These are phyloP conservation scores for Amphimallon solstitiale DNA, from an alignment of 2,888 invertebrate species.

Conservation along the genomic window DNA sequence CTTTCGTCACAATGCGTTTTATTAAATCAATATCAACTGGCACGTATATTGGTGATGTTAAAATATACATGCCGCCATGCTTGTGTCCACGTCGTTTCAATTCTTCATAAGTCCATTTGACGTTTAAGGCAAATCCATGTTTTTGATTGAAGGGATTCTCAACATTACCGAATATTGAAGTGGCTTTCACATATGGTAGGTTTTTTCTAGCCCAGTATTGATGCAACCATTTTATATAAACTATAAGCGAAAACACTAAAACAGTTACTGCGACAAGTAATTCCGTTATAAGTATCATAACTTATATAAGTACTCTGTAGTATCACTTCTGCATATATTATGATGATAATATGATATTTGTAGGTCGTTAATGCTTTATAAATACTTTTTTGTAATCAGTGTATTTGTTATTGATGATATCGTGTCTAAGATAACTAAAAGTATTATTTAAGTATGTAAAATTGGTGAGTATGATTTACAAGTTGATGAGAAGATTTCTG, in stretches of 20 bases:
- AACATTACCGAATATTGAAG: constrained; percentile 28
- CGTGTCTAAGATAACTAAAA: too few species aligned
- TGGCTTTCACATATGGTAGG: constrained; percentile 18
- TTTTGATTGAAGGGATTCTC: constrained; percentile 9
- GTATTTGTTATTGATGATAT: too few species aligned
- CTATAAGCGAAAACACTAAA: neutral
- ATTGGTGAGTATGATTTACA: too few species aligned
- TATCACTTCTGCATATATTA: too few species aligned
- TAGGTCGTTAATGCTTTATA: too few species aligned
- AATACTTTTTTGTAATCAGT: too few species aligned
- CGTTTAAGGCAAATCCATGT: neutral
- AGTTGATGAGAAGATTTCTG: too few species aligned
- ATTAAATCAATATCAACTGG: constrained; percentile 38
- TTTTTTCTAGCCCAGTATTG: constrained; percentile 32
- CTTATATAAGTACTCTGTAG: too few species aligned
- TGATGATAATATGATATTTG: too few species aligned
- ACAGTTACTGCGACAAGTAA: too few species aligned
- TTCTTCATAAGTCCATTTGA: constrained; percentile 18
- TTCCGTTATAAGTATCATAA: too few species aligned
- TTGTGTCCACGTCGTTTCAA: neutral
- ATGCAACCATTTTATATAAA: constrained; percentile 32
- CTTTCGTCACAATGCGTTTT: constrained; percentile 65
- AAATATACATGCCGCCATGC: constrained; percentile 12
- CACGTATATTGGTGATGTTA: constrained; percentile 44
- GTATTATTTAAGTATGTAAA: too few species aligned